Conservation (phyloP, 2,113 vertebrate species). For the Thinocorus orbignyianus region DNA sequence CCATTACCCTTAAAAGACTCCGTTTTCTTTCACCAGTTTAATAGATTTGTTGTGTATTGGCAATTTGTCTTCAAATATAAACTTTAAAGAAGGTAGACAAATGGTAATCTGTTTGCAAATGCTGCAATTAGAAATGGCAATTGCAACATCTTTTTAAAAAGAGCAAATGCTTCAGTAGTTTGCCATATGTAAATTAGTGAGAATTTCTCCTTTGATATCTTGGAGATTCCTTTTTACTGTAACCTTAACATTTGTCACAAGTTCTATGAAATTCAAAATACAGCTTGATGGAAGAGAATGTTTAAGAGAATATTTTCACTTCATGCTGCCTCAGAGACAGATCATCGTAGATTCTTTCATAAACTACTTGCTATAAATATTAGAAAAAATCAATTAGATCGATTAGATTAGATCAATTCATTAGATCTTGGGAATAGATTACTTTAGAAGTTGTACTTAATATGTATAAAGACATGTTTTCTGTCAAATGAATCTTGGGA, state of each 20-base stretch:
- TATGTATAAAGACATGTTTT: not conserved
- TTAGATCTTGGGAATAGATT: not conserved
- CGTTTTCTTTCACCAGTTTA: not conserved
- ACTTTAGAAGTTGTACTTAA: constrained; percentile 1
- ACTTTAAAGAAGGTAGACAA: not conserved
- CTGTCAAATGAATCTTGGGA: not conserved
- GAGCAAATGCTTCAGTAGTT: not conserved
- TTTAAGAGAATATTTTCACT: not conserved
- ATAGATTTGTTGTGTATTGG: not conserved
- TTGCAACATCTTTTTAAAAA: not conserved
- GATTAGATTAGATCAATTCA: constrained; percentile 7
- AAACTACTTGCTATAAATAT: not conserved
- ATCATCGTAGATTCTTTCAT: not conserved
- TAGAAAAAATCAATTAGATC: not conserved
- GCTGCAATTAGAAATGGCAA: not conserved
- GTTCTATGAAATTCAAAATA: not conserved
- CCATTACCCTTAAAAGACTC: not conserved
- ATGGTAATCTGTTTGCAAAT: not conserved
- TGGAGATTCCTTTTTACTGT: not conserved
- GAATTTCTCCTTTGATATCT: not conserved
- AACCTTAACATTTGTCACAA: not conserved
- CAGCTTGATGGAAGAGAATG: not conserved
- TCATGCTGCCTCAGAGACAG: not conserved
- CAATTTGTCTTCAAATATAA: not conserved
- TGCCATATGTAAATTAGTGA: not conserved